These are phyloP conservation scores for Oreochromis niloticus DNA, from an alignment of 2,113 vertebrate species.

Conservation along the genomic window DNA sequence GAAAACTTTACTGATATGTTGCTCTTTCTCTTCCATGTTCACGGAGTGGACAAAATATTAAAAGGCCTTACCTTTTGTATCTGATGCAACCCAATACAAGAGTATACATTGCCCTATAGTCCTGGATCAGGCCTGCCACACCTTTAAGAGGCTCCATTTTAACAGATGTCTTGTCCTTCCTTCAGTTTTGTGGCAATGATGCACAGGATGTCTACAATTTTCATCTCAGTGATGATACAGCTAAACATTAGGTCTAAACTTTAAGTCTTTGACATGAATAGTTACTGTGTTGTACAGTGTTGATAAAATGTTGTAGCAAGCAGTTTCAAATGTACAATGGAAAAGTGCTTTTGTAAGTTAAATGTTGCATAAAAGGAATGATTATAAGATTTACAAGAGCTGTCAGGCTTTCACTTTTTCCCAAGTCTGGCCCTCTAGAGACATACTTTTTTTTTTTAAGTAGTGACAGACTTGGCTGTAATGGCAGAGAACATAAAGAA, in stretches of 20 bases:
- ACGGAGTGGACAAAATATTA: background rate
- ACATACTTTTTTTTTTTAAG: background rate
- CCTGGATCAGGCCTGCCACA: background rate
- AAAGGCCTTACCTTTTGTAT: background rate
- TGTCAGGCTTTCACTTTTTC: background rate
- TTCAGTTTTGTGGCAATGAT: background rate
- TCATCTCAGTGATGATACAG: background rate
- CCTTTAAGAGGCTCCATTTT: background rate
- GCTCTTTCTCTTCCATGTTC: background rate
- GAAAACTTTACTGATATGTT: background rate
- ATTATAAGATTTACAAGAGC: background rate
- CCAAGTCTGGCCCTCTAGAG: background rate
- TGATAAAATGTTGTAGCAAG: background rate
- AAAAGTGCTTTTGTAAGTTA: background rate
- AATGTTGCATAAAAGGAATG: background rate
- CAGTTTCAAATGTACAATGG: background rate
- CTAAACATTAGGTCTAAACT: background rate
- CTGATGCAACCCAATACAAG: background rate
- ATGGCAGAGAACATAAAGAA: background rate
- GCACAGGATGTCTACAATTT: background rate
- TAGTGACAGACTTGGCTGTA: background rate
- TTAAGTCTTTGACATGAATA: background rate
- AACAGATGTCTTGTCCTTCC: background rate
- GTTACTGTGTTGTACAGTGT: background rate
- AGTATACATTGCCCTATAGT: background rate